Conservation (phyloP, 37 sponge, comb jelly and placozoan genomes). For the Eunapius fragilis region DNA sequence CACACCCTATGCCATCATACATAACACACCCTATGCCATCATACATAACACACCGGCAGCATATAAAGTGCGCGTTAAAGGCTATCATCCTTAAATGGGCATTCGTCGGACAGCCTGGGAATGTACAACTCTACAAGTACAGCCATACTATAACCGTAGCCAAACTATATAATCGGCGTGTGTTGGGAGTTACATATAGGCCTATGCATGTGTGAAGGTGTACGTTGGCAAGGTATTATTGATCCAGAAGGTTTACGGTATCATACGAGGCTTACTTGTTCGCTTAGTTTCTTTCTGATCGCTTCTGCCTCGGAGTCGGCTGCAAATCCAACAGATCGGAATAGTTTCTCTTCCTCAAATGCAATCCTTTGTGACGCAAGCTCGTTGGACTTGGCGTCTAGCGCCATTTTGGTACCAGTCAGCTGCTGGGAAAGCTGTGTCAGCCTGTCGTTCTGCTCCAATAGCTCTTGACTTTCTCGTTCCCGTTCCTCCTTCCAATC, state of each 20-base stretch:
- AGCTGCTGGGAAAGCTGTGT: slow-evolving; percentile 72
- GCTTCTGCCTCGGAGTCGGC: slow-evolving; percentile 71
- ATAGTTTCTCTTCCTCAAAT: slow-evolving; percentile 84
- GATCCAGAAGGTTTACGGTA: no score
- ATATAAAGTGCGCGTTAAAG: no score
- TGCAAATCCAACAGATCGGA: neutral
- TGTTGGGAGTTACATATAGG: no score
- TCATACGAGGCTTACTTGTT: slow-evolving; percentile 40
- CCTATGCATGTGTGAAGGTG: neutral
- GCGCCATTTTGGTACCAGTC: slow-evolving; percentile 67
- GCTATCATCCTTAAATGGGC: no score
- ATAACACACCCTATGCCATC: no score
- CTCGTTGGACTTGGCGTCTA: slow-evolving; percentile 63
- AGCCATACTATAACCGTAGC: no score
- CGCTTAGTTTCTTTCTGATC: slow-evolving; percentile 56
- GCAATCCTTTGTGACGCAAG: slow-evolving; percentile 73
- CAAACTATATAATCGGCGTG: no score
- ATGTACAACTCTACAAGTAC: no score
- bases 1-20: no score
- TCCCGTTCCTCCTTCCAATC: slow-evolving; percentile 78
- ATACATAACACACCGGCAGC: no score
- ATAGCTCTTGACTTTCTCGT: slow-evolving; percentile 49
- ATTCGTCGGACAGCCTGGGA: no score
- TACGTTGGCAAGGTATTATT: no score
- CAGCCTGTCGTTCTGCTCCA: slow-evolving; percentile 81